A percentile compares a stretch with the other conserved stretches of the same genome.
phyloP scores from a whole-genome alignment of 2,797 vertebrate species.

The Tragopan temminckii region DNA sequence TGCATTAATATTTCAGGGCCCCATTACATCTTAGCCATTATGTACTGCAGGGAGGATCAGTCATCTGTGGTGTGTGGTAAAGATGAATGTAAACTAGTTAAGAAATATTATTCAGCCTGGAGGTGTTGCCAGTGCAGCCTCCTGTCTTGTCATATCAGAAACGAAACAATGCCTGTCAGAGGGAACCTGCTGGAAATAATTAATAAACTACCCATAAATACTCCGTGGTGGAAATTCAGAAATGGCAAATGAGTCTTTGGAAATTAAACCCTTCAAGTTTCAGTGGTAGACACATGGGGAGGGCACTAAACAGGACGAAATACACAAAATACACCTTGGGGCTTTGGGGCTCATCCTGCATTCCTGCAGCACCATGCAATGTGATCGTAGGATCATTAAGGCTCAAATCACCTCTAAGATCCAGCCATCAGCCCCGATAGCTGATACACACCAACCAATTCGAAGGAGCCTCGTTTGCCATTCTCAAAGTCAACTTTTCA shows the following conservation, averaged over 20 bases:
- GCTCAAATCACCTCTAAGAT: no score
- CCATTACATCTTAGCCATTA: not conserved
- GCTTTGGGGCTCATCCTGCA: not conserved
- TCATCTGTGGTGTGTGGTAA: not conserved
- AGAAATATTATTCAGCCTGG: slow-evolving; percentile 65
- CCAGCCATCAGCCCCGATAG: no score
- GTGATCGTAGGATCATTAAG: no score
- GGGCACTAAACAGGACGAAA: not conserved
- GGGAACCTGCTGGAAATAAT: not conserved
- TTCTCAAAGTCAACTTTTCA: slow-evolving; percentile 16
- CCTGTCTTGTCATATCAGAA: slow-evolving; percentile 53
- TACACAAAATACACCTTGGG: not conserved
- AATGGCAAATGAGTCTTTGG: not conserved
- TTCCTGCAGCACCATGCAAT: fast-evolving
- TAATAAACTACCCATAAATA: not conserved
- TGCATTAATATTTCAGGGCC: slow-evolving; percentile 51
- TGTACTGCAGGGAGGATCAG: not conserved
- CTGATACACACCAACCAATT: not conserved
- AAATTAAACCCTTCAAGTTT: not conserved
- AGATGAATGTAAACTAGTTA: slow-evolving; percentile 43
- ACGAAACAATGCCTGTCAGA: slow-evolving; percentile 42
- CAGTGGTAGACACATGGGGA: not conserved
- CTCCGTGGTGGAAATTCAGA: not conserved
- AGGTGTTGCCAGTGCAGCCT: slow-evolving; percentile 53
- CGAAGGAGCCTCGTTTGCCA: not conserved